Evolutionary conservation across 1,140 invertebrate genomes (phyloP).

Genomic region (Carposina sasakii): DNA sequence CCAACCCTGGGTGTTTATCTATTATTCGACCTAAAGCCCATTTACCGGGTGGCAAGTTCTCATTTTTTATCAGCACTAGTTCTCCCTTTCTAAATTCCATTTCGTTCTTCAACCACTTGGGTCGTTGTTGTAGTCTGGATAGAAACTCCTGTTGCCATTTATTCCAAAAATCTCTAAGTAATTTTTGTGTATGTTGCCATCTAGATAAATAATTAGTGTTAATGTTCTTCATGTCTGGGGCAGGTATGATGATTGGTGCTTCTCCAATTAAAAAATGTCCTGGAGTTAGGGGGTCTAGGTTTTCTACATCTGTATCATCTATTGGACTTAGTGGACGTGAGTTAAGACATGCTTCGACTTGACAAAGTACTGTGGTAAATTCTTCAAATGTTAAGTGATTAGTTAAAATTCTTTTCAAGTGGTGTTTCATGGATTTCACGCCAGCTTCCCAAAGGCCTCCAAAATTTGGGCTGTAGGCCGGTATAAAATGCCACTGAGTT

Average conservation of each 20-base stretch:
- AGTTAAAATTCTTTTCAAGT: slow-evolving; percentile 28
- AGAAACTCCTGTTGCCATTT: slow-evolving; percentile 15
- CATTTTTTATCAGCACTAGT: slow-evolving; percentile 36
- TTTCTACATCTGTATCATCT: slow-evolving; percentile 11
- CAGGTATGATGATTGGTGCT: slow-evolving; percentile 13
- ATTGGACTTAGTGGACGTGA: slow-evolving; percentile 10
- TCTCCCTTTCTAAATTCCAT: slow-evolving; percentile 12
- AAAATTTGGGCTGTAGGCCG: slow-evolving; percentile 41
- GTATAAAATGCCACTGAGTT: slow-evolving; percentile 58
- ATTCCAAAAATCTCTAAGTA: slow-evolving; percentile 14
- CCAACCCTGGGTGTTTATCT: slow-evolving; percentile 32
- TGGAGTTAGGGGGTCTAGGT: slow-evolving; percentile 8
- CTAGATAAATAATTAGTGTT: slow-evolving; percentile 4
- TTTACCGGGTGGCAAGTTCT: slow-evolving; percentile 32
- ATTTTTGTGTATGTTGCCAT: slow-evolving; percentile 17
- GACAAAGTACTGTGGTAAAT: slow-evolving; percentile 8
- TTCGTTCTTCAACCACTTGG: slow-evolving; percentile 7
- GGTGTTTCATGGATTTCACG: slow-evolving; percentile 22
- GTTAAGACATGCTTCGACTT: slow-evolving; percentile 16
- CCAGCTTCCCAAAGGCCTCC: slow-evolving; percentile 40
- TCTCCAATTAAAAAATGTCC: slow-evolving; percentile 20
- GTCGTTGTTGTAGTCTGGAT: slow-evolving; percentile 10
- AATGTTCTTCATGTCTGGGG: neutral
- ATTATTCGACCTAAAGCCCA: slow-evolving; percentile 42
- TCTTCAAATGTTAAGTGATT: slow-evolving; percentile 17